phyloP scores from a whole-genome alignment of 2,797 vertebrate genomes.

The Acomys russatus region DNA sequence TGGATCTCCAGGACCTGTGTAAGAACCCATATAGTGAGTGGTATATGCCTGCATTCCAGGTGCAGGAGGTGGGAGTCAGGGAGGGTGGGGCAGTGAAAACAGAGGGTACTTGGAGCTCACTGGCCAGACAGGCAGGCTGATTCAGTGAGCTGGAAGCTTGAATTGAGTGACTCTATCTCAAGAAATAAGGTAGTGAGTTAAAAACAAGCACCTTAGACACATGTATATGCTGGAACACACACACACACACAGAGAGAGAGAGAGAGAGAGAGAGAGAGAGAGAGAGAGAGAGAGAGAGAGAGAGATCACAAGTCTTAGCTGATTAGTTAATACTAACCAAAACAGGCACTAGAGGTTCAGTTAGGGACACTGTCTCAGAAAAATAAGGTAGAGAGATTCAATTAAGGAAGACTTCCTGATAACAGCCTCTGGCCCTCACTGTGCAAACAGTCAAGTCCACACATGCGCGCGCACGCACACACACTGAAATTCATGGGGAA shows the following conservation, averaged over 20 bases:
- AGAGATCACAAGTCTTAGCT: neutral
- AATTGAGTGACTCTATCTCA: neutral
- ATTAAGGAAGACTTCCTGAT: neutral
- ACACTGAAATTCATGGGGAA: slow-evolving; percentile 44
- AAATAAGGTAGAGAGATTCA: neutral
- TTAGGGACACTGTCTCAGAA: neutral
- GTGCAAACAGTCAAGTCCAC: neutral
- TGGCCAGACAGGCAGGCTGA: neutral
- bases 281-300: no score
- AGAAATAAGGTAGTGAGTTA: neutral
- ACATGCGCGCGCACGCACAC: neutral
- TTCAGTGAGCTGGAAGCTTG: neutral
- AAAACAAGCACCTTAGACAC: neutral
- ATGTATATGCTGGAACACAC: neutral
- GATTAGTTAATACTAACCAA: neutral
- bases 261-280: no score
- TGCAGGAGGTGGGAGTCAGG: no score
- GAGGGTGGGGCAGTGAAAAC: no score
- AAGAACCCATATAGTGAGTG: neutral
- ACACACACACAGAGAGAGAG: no score
- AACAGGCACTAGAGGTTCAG: neutral
- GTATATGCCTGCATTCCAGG: neutral
- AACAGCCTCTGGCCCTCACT: neutral
- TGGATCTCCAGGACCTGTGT: no score
- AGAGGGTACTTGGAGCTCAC: neutral